phyloP scores from a whole-genome alignment of 2,888 invertebrate genomes.

The Chirona hameri region DNA sequence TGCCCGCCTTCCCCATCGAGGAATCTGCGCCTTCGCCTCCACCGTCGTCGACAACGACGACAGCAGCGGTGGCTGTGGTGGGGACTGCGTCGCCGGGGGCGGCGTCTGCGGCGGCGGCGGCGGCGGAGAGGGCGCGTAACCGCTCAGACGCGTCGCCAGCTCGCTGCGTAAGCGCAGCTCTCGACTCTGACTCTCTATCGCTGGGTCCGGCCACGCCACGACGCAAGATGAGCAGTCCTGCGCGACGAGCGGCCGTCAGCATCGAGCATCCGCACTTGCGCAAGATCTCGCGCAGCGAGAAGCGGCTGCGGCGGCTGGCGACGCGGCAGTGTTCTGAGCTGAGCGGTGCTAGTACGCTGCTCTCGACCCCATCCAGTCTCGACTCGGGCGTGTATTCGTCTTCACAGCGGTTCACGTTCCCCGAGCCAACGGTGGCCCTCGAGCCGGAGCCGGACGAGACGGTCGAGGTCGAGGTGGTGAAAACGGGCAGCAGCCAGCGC shows the following conservation, averaged over 20 bases:
- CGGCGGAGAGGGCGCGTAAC: not conserved
- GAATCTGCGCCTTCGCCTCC: not conserved
- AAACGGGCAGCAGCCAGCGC: not conserved
- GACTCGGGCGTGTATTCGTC: conserved; percentile 25
- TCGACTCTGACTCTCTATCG: conserved; percentile 27
- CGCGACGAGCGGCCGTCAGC: not conserved
- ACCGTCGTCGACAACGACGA: not conserved
- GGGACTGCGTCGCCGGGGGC: not conserved
- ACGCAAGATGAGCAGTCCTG: not conserved
- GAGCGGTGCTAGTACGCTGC: conserved; percentile 12
- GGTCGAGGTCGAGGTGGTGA: conserved; percentile 7
- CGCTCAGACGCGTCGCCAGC: not conserved
- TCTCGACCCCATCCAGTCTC: conserved; percentile 6
- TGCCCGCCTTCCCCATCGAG: not conserved
- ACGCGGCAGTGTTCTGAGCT: not conserved
- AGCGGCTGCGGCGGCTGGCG: conserved; percentile 10
- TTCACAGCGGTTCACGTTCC: conserved; percentile 1
- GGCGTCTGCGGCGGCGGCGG: not conserved
- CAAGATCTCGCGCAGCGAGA: conserved; percentile 9
- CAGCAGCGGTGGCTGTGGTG: not conserved
- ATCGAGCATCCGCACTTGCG: conserved; percentile 31
- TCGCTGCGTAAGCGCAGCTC: not conserved
- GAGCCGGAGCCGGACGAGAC: not conserved
- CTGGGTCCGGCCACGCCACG: conserved; percentile 10
- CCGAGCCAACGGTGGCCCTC: not conserved